Base-by-base conservation (phyloP, 2,113 vertebrate species). In the Arizona elegans region DNA sequence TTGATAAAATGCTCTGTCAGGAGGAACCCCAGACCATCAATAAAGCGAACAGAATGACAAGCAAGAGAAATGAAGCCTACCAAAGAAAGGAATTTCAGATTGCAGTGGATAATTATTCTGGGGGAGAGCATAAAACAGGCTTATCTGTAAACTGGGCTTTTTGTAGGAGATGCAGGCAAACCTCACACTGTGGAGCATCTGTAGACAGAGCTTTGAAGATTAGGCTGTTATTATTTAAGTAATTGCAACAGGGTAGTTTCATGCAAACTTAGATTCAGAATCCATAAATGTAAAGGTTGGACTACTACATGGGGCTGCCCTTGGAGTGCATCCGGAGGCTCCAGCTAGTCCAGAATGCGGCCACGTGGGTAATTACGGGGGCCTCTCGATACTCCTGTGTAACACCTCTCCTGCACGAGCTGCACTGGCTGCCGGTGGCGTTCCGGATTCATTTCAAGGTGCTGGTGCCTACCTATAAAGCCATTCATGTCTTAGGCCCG, bases 1-100 rank as follows among this genome's bases (percentile, higher is more conserved):
- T 90, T 95, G 95, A 95, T 95, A 95, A 95, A 96, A 87, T 29
- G 90, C 56, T 92, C 93, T 92, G 90, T 92, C 88, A 81, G 89
- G 87, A 85, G 92, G 91, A 94, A 90, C 43, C 91, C 91, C 29
- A 0, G 93, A 91, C 96, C 94, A 94, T 93, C 89, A 91, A 96
- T 93, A 92, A 89, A 93, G 94, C 0, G 9, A 95, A 43, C 29
- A 50, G 94, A 94, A 89, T 95, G 95, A 88, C 93, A 93, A 70
- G 58, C 70, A 58, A 93, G 90, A 86, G 43, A 94, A 59, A 47
- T 26, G 89, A 92, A 55, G 93, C 81, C 47, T 56, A 94, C 89
- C 4, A 56, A n/a, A 92, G 65, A 90, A 94, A 94, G 91, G 94
- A 92, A 93, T 92, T 33, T 89, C 70, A 56, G 54, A 89, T 91